Evolutionary conservation across 2,113 vertebrate genomes (phyloP), one percentile per base, ranked within the genome.

Genomic region (Macaca nemestrina): DNA sequence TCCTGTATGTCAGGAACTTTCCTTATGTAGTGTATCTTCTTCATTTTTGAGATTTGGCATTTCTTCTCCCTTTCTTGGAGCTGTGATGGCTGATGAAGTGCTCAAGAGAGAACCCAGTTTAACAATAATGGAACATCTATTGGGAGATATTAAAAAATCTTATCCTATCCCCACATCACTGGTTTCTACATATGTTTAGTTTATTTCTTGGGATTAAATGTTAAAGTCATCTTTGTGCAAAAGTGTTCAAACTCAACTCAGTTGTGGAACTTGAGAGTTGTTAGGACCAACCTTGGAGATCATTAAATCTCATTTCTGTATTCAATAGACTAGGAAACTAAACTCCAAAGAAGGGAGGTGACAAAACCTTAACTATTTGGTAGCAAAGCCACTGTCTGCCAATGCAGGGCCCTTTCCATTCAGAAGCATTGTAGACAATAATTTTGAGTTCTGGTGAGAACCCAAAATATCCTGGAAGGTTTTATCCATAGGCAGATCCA

Each of bases 121-220:
- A 97, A 88, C 61, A 82, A 64, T 92, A 95, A 78, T 94, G 57
- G 25, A 84, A 75, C 68, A 86, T 80, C 84, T 96, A 30, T 55
- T 57, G 57, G 72, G 88, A 97, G 38, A 73, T 78, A 72, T 30
- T 93, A 57, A 79, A 96, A 67, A 83, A 93, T 85, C 72, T 68
- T 80, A 86, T 45, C 27, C 52, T 97, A 61, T 90, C 32, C n/a
- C 8, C 64, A 43, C 88, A 70, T 84, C 43, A 78, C 94, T 90
- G 13, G 30, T 75, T 96, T 88, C 81, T 68, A 73, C 27, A 68
- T 90, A 96, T 96, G 97, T 94, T 98, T 97, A 67, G 50, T 96
- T 92, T 94, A 88, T 90, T 55, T 95, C 68, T 48, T 23, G 25
- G 68, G 57, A 52, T 88, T 94, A 90, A 82, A 86, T 80, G 35